These are phyloP conservation scores for Crossocerus cetratus DNA, from an alignment of 2,888 invertebrate genomes.

Conservation along the genomic window DNA sequence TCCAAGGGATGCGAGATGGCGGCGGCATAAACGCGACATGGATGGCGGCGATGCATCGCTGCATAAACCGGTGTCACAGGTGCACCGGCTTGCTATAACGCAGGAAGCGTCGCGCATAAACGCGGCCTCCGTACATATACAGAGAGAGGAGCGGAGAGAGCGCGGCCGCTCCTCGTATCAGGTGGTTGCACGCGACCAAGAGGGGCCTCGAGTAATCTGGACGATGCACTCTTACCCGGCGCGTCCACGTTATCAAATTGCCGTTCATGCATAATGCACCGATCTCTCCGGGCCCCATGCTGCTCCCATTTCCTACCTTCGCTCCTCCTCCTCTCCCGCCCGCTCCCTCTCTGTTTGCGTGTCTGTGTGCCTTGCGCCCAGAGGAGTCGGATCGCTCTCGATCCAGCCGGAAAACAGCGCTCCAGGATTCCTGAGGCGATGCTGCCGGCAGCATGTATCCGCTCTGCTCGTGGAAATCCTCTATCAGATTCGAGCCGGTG, in stretches of 20 bases:
- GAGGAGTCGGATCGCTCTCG: conserved; percentile 14
- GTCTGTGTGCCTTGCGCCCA: background rate
- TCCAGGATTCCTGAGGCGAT: conserved; percentile 30
- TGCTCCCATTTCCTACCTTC: conserved; percentile 4
- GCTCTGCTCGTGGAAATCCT: conserved; percentile 36
- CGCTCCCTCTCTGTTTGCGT: conserved; percentile 9
- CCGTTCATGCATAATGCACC: conserved; percentile 73
- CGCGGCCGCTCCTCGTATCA: background rate
- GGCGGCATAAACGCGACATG: conserved; percentile 50
- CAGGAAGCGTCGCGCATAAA: conserved; percentile 61
- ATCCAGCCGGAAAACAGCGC: conserved; percentile 46
- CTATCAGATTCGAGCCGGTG: conserved; percentile 44
- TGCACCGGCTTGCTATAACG: conserved; percentile 51
- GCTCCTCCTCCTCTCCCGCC: background rate
- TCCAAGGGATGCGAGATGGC: conserved; percentile 32
- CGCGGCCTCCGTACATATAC: conserved; percentile 19
- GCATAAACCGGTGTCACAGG: conserved; percentile 59
- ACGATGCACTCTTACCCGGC: conserved; percentile 35
- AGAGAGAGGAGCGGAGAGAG: background rate
- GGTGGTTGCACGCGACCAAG: background rate
- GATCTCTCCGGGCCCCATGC: conserved; percentile 15
- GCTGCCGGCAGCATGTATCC: conserved; percentile 40
- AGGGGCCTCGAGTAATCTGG: background rate
- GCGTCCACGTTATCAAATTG: conserved; percentile 65
- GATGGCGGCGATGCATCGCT: conserved; percentile 37